These are phyloP conservation scores for Pipistrellus pygmaeus DNA, from an alignment of 2,797 vertebrate genomes.

Conservation along the genomic window DNA sequence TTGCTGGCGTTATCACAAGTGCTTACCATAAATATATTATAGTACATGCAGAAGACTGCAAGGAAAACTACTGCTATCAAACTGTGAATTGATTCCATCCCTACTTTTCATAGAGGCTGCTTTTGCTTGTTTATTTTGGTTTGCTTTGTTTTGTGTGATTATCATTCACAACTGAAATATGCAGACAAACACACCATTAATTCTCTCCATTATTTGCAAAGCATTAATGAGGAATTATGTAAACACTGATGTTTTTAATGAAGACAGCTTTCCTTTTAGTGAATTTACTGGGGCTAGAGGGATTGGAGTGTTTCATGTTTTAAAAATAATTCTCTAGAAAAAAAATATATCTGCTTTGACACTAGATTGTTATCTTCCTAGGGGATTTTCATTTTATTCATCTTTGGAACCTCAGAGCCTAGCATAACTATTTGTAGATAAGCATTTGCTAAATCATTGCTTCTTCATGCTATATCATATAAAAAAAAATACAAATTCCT, in stretches of 20 bases:
- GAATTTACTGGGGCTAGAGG: slow-evolving; percentile 48
- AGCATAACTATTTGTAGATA: neutral
- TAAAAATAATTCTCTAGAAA: slow-evolving; percentile 64
- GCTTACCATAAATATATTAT: slow-evolving; percentile 79
- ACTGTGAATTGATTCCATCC: slow-evolving; percentile 71
- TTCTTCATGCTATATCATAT: slow-evolving; percentile 25
- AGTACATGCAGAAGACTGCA: slow-evolving; percentile 67
- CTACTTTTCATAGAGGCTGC: slow-evolving; percentile 54
- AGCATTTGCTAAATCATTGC: slow-evolving; percentile 25
- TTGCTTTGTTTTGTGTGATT: slow-evolving; percentile 75
- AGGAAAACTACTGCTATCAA: slow-evolving; percentile 59
- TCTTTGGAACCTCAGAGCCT: slow-evolving; percentile 14
- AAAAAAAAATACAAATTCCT: neutral
- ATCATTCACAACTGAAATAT: slow-evolving; percentile 72
- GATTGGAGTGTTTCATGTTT: slow-evolving; percentile 62
- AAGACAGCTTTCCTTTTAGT: slow-evolving; percentile 65
- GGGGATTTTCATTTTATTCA: slow-evolving; percentile 53
- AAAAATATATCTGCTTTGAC: slow-evolving; percentile 24
- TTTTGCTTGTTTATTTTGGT: slow-evolving; percentile 77
- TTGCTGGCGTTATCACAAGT: slow-evolving; percentile 80
- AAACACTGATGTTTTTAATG: slow-evolving; percentile 79
- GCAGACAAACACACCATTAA: slow-evolving; percentile 74
- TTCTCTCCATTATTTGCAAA: slow-evolving; percentile 77
- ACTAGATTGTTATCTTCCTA: slow-evolving; percentile 48
- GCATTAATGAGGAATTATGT: slow-evolving; percentile 76